Conservation (phyloP, 2,888 invertebrate genomes). For the Myopa tessellatipennis region DNA sequence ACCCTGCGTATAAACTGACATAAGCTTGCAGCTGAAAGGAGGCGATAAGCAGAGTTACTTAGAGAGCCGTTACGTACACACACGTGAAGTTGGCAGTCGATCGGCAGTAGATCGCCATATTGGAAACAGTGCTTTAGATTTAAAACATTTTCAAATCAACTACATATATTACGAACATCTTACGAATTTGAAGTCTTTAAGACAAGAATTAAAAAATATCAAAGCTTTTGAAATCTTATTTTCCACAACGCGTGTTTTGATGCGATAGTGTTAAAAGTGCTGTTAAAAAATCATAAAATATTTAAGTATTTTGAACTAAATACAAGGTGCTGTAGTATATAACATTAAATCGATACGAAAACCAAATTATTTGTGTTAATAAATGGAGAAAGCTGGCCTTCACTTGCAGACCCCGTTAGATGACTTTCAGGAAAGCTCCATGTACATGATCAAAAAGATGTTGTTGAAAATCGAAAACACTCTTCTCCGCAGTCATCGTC, state of each 20-base stretch:
- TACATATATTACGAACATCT: too few relatives aligned
- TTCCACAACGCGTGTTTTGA: background rate
- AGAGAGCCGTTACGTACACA: background rate
- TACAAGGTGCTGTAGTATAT: background rate
- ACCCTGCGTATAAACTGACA: background rate
- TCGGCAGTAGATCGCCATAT: background rate
- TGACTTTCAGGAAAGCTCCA: slow-evolving; percentile 65
- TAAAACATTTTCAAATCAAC: too few relatives aligned
- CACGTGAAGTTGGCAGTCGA: background rate
- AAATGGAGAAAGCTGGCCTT: slow-evolving; percentile 66
- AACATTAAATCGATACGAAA: background rate
- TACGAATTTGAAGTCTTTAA: too few relatives aligned
- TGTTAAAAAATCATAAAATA: background rate
- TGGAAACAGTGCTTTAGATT: background rate
- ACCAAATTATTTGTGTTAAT: slow-evolving; percentile 47
- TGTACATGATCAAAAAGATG: slow-evolving; percentile 72
- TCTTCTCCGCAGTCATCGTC: slow-evolving; percentile 83
- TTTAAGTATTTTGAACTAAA: background rate
- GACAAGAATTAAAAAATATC: too few relatives aligned
- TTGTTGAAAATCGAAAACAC: slow-evolving; percentile 79
- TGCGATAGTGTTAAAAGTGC: background rate
- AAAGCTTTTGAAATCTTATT: background rate
- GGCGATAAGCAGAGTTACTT: slow-evolving; percentile 2
- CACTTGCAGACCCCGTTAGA: slow-evolving; percentile 60
- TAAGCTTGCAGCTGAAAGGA: background rate